These are phyloP conservation scores for Cyprinella venusta DNA, from an alignment of 2,797 vertebrate species.

Conservation along the genomic window DNA sequence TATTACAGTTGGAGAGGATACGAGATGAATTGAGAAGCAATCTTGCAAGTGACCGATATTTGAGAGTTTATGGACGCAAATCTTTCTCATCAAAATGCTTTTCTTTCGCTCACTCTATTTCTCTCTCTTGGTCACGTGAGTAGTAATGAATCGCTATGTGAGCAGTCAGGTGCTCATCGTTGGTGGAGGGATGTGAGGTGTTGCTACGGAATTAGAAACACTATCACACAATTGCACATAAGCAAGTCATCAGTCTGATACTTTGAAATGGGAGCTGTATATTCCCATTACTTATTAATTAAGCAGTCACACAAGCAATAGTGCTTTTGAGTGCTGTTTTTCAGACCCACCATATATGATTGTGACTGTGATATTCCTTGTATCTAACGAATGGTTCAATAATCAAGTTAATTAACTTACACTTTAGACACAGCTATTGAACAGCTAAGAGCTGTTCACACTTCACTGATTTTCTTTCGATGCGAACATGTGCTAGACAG, in stretches of 20 bases:
- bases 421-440: not conserved
- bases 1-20: slow-evolving; percentile 36
- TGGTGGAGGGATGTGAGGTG: slow-evolving; percentile 77
- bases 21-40: slow-evolving; percentile 37
- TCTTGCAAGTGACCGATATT: slow-evolving; percentile 16
- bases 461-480: not conserved
- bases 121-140: slow-evolving; percentile 78
- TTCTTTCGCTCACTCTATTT: not conserved
- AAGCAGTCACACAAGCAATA: not conserved
- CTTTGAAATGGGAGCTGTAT: not conserved
- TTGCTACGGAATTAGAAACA: slow-evolving; percentile 81
- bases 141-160: slow-evolving; percentile 81
- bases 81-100: slow-evolving; percentile 37
- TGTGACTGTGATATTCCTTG: not conserved
- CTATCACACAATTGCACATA: slow-evolving; percentile 83
- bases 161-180: slow-evolving; percentile 83
- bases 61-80: slow-evolving; percentile 5
- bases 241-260: slow-evolving; percentile 61
- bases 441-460: not conserved
- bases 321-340: not conserved
- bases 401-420: not conserved
- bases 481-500: not conserved
- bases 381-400: not conserved
- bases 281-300: not conserved
- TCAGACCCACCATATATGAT: not conserved